These are phyloP conservation scores for Cardinalis cardinalis DNA, from an alignment of 2,113 vertebrate species.

Conservation along the genomic window DNA sequence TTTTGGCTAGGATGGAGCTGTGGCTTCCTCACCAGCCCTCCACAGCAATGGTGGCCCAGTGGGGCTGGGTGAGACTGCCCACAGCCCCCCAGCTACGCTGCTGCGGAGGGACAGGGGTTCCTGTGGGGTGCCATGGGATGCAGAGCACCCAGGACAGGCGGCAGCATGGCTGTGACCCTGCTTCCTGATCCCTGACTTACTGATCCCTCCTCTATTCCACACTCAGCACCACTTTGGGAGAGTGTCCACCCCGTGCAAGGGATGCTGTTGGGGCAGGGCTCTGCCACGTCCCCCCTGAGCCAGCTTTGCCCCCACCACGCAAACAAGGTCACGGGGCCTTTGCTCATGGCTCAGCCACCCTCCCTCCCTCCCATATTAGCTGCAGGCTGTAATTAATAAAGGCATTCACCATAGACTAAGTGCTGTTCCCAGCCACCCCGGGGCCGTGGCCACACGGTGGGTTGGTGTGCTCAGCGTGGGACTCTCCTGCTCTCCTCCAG, in stretches of 20 bases:
- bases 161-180: neutral
- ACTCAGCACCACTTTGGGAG: neutral
- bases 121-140: neutral
- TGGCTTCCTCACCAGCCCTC: neutral
- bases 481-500: neutral
- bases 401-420: neutral
- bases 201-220: fast-evolving
- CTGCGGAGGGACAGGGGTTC: fast-evolving
- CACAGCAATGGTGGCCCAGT: fast-evolving
- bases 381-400: slow-evolving; percentile 51
- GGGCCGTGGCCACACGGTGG: neutral
- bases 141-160: neutral
- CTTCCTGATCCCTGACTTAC: fast-evolving
- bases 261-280: neutral
- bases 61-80: neutral
- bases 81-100: fast-evolving
- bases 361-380: slow-evolving; percentile 6
- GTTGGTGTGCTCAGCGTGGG: neutral
- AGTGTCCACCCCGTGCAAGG: fast-evolving
- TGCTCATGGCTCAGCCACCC: neutral
- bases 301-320: neutral
- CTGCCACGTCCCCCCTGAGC: neutral
- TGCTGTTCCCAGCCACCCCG: neutral
- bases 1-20: neutral
- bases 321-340: neutral